Conservation (phyloP, 2,797 vertebrate genomes). For the Neomorphus geoffroyi region DNA sequence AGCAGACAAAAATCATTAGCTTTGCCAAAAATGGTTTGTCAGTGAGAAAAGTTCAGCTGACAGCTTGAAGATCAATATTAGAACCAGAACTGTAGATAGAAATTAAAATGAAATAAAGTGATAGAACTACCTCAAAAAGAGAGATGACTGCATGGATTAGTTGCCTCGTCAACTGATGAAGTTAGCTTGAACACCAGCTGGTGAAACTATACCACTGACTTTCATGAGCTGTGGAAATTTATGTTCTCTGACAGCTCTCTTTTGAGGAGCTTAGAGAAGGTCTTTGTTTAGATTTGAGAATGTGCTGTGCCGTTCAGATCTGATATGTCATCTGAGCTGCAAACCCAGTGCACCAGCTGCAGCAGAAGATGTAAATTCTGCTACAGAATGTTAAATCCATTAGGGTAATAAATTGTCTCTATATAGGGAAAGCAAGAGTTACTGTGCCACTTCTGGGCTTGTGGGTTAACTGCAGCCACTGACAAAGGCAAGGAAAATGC, state of each 20-base stretch:
- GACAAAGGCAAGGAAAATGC: neutral
- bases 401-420: neutral
- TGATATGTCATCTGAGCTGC: neutral
- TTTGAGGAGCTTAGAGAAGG: neutral
- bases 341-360: neutral
- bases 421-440: neutral
- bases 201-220: neutral
- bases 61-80: neutral
- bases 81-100: neutral
- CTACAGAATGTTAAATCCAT: neutral
- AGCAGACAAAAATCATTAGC: neutral
- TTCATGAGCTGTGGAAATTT: neutral
- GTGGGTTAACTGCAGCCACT: neutral
- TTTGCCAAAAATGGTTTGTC: neutral
- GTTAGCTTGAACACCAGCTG: neutral
- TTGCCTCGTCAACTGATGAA: neutral
- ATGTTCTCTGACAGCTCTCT: neutral
- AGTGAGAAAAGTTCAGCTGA: neutral
- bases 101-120: neutral
- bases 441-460: neutral
- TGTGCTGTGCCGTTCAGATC: neutral
- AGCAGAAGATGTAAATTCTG: neutral
- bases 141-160: neutral
- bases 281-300: neutral
- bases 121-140: neutral